Conservation (phyloP, 2,797 vertebrate genomes). For the Astyanax mexicanus region DNA sequence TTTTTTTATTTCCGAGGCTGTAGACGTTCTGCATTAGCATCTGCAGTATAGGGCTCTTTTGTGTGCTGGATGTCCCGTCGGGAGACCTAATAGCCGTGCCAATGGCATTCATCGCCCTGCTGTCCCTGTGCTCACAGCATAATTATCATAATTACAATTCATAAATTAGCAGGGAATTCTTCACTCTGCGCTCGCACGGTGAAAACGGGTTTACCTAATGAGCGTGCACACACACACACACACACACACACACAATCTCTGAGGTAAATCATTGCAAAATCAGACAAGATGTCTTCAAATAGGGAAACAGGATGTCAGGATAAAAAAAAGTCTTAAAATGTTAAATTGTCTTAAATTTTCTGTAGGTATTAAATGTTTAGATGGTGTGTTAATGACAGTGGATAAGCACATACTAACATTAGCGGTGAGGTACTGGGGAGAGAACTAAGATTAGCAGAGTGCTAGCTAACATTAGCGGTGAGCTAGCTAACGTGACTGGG, state of each 20-base stretch:
- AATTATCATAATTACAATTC: slow-evolving; percentile 56
- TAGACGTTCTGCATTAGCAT: slow-evolving; percentile 46
- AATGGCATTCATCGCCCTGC: slow-evolving; percentile 42
- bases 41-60: slow-evolving; percentile 27
- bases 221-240: slow-evolving; percentile 37
- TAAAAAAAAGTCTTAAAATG: too few relatives aligned
- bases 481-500: too few relatives aligned
- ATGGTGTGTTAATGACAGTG: too few relatives aligned
- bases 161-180: slow-evolving; percentile 54
- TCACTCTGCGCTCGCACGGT: slow-evolving; percentile 9
- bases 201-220: slow-evolving; percentile 47
- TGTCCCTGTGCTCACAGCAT: slow-evolving; percentile 44
- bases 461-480: too few relatives aligned
- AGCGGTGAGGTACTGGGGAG: too few relatives aligned
- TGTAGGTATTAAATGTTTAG: too few relatives aligned
- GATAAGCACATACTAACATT: too few relatives aligned
- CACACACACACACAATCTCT: slow-evolving; percentile 35
- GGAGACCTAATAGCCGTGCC: slow-evolving; percentile 40
- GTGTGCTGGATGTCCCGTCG: slow-evolving; percentile 28
- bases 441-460: too few relatives aligned
- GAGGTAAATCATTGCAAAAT: slow-evolving; percentile 57
- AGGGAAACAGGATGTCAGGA: slow-evolving; percentile 14
- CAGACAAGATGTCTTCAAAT: slow-evolving; percentile 24
- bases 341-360: too few relatives aligned
- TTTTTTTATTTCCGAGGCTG: too few relatives aligned